Conservation (phyloP, 2,888 invertebrate genomes). For the Busseola fusca region DNA sequence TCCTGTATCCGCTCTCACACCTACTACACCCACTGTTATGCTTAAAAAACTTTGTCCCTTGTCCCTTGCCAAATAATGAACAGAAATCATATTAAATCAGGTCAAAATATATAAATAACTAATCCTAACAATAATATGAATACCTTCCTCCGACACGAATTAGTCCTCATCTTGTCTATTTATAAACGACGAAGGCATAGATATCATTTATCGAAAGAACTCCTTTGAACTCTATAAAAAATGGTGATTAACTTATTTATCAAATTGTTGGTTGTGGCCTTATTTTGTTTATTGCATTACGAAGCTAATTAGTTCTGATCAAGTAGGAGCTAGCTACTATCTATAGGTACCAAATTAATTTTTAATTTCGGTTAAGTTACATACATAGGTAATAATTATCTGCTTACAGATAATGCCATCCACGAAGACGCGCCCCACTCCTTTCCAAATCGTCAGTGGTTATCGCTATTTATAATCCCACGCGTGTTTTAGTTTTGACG, state of each 20-base stretch:
- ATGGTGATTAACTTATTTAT: not conserved
- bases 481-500: too few relatives aligned
- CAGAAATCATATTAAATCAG: not conserved
- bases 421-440: too few relatives aligned
- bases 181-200: not conserved
- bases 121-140: not conserved
- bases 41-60: too few relatives aligned
- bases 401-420: not conserved
- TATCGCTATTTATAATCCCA: too few relatives aligned
- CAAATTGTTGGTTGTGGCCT: not conserved
- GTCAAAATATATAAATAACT: too few relatives aligned
- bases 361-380: too few relatives aligned
- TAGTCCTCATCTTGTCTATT: not conserved
- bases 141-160: not conserved
- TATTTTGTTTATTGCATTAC: not conserved
- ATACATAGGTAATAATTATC: not conserved
- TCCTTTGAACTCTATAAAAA: not conserved
- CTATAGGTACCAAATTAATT: not conserved
- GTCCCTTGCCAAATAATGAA: too few relatives aligned
- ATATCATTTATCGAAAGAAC: not conserved
- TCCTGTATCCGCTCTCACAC: not conserved
- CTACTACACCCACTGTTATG: not conserved
- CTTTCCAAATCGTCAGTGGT: too few relatives aligned
- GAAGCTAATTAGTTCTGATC: not conserved
- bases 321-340: not conserved